Evolutionary conservation across 2,113 vertebrate species (phyloP).

Genomic region (Girardinichthys multiradiatus): DNA sequence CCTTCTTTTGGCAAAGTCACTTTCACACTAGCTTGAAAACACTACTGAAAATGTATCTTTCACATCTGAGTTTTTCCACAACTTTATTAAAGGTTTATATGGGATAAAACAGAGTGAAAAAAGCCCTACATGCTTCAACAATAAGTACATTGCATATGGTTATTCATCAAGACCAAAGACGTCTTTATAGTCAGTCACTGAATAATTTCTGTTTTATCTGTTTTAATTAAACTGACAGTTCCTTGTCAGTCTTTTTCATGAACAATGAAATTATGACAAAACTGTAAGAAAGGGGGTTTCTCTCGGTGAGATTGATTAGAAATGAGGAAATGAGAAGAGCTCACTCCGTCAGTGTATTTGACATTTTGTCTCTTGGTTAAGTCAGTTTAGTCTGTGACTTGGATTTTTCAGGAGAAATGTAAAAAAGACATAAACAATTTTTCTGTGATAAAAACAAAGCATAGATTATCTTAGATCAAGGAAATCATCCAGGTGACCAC

Average conservation of each 20-base stretch:
- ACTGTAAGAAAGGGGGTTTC: background rate
- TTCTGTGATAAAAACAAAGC: slow-evolving; percentile 32
- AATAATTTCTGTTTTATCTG: background rate
- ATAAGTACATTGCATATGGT: no score
- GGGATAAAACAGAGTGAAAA: background rate
- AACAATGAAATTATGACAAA: background rate
- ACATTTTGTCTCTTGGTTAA: slow-evolving; percentile 10
- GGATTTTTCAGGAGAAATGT: slow-evolving; percentile 31
- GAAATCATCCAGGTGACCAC: slow-evolving; percentile 47
- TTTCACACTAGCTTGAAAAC: slow-evolving; percentile 43
- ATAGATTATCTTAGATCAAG: slow-evolving; percentile 59
- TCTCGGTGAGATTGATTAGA: background rate
- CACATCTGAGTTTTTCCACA: background rate
- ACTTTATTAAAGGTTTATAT: slow-evolving; percentile 39
- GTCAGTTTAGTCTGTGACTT: slow-evolving; percentile 20
- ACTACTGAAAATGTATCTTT: slow-evolving; percentile 13
- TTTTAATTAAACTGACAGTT: background rate
- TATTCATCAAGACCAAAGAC: background rate
- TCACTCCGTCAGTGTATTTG: slow-evolving; percentile 2
- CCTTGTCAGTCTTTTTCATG: slow-evolving; percentile 1
- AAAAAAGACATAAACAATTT: slow-evolving; percentile 20
- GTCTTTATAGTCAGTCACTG: background rate
- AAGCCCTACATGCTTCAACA: background rate
- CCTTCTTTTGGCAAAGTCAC: slow-evolving; percentile 13
- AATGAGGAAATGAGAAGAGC: slow-evolving; percentile 6